Conservation (phyloP, 1,140 invertebrate species). For the Drosophila equinoxialis region DNA sequence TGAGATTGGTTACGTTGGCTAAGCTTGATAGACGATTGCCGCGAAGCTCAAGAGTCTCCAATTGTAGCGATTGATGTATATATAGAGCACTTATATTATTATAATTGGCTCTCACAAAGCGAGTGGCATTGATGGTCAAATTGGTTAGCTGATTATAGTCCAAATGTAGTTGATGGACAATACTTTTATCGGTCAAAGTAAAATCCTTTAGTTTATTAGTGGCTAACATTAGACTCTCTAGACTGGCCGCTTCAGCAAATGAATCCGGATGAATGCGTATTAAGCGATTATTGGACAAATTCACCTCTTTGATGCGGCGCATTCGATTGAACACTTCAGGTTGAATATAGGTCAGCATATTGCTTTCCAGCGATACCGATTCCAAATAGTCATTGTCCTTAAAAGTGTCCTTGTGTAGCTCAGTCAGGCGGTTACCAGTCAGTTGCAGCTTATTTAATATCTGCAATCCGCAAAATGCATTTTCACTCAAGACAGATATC, state of each 20-base stretch:
- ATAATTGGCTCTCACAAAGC: constrained; percentile 68
- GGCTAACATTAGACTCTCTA: constrained; percentile 68
- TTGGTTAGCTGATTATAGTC: constrained; percentile 72
- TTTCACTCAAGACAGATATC: constrained; percentile 61
- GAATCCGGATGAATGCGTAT: constrained; percentile 66
- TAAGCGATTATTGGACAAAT: constrained; percentile 67
- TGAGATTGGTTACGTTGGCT: constrained; percentile 65
- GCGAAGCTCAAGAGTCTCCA: constrained; percentile 66
- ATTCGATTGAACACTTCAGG: constrained; percentile 72
- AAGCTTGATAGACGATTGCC: constrained; percentile 63
- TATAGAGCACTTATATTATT: constrained; percentile 63
- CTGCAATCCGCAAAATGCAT: constrained; percentile 69
- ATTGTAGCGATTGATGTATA: constrained; percentile 55
- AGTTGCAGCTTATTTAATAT: constrained; percentile 65
- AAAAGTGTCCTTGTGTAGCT: constrained; percentile 69
- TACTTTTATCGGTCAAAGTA: constrained; percentile 67
- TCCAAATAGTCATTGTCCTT: constrained; percentile 73
- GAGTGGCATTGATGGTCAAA: constrained; percentile 66
- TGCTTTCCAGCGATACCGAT: constrained; percentile 65
- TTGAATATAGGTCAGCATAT: constrained; percentile 60
- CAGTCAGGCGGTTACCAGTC: constrained; percentile 58
- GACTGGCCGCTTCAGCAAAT: constrained; percentile 63
- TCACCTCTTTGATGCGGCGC: constrained; percentile 70
- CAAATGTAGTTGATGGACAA: constrained; percentile 67
- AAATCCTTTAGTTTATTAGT: constrained; percentile 60